These are phyloP conservation scores for Acholoe squamosa DNA, from an alignment of 2,888 invertebrate genomes.

Conservation along the genomic window DNA sequence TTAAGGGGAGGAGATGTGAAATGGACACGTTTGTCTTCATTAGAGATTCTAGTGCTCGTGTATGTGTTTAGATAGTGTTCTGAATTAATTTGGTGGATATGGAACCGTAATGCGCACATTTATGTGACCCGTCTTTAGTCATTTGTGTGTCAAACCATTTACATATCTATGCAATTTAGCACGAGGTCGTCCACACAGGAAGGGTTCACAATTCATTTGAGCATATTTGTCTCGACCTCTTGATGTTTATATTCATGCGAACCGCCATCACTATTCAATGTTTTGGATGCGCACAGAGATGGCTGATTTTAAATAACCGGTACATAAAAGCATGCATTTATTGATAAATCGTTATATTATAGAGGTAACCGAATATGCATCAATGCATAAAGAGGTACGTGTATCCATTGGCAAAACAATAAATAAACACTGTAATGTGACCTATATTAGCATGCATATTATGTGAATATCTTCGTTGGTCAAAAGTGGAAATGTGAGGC, in stretches of 20 bases:
- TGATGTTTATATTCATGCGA: too few species aligned
- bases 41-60: neutral
- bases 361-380: neutral
- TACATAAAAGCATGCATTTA: too few species aligned
- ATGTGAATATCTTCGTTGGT: conserved; percentile 19
- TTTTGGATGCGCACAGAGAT: too few species aligned
- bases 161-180: too few species aligned
- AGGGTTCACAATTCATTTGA: too few species aligned
- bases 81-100: neutral
- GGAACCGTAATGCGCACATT: too few species aligned
- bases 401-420: neutral
- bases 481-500: neutral
- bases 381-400: conserved; percentile 6
- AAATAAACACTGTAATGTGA: conserved; percentile 1
- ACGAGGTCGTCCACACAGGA: too few species aligned
- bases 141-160: too few species aligned
- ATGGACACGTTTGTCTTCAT: conserved; percentile 17
- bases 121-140: too few species aligned
- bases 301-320: too few species aligned
- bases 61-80: neutral
- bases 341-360: neutral
- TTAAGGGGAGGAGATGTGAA: conserved; percentile 12
- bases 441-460: neutral
- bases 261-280: too few species aligned
- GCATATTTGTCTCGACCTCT: too few species aligned